Conservation (phyloP, 2,113 vertebrate genomes). For the Menura novaehollandiae region DNA sequence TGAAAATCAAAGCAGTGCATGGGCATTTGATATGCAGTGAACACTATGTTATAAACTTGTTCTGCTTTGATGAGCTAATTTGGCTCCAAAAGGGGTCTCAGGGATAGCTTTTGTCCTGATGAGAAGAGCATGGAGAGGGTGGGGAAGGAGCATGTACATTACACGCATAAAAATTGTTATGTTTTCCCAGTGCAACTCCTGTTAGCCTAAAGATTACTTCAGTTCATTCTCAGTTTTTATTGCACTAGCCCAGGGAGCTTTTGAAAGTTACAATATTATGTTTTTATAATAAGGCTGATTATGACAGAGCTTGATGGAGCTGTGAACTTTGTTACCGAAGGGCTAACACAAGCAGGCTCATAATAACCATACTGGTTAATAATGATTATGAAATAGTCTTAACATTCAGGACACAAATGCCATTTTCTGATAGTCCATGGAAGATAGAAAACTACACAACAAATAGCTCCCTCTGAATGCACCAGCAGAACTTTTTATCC, state of each 20-base stretch:
- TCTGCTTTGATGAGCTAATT: constrained; percentile 58
- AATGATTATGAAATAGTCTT: constrained; percentile 9
- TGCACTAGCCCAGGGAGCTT: constrained; percentile 47
- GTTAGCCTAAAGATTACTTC: constrained; percentile 57
- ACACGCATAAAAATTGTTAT: constrained; percentile 35
- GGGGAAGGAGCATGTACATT: background rate
- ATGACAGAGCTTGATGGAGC: constrained; percentile 41
- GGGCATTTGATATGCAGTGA: constrained; percentile 39
- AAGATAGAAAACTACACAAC: background rate
- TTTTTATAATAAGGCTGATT: constrained; percentile 60
- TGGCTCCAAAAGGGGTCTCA: constrained; percentile 44
- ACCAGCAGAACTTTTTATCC: background rate
- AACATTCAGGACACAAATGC: constrained; percentile 28
- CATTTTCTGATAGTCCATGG: background rate
- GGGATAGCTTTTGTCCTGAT: constrained; percentile 10
- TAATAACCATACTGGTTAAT: constrained; percentile 8
- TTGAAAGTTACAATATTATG: constrained; percentile 61
- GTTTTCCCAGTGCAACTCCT: constrained; percentile 47
- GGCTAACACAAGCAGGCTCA: constrained; percentile 30
- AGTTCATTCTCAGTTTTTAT: constrained; percentile 34
- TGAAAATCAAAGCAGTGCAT: constrained; percentile 15
- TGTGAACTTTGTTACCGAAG: constrained; percentile 44
- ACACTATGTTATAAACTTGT: background rate
- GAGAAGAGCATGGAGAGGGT: background rate
- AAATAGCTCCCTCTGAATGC: background rate